Base-by-base conservation (phyloP, 30 jellyfish, hydroid and myxozoan species). In the Pelagia noctiluca region DNA sequence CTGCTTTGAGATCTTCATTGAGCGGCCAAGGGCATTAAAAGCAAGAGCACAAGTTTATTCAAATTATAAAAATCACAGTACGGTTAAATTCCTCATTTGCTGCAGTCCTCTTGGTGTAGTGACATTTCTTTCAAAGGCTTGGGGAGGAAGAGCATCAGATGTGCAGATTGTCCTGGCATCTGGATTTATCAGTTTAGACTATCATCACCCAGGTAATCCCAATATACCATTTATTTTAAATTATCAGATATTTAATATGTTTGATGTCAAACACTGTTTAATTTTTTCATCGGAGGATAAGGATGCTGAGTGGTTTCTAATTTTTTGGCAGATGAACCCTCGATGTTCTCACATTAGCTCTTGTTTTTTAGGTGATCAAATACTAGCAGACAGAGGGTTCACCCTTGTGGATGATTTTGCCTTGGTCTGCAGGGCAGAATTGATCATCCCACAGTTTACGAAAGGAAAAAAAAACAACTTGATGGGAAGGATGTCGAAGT, bases 101-200 rank as follows among this genome's bases (percentile, higher is more conserved):
- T 63, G 63, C n/a, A 77, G 50, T 21, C 96, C 88, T 1, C 61
- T 65, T 16, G 96, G 96, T 0, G 95, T 89, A 16, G 21, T 76
- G 2, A 77, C 87, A 5, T 87, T 63, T 87, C 11, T 87, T n/a
- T 77, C 88, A 1, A 30, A 22, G 2, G 87, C 63, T 0, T 87
- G 81, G 86, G 96, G 96, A 35, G 88, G 96, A 28, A 66, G 87
- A 31, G 82, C 30, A 30, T 23, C 95, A 1, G 92, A 87, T 52
- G 60, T 35, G 19, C 89, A 87, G 46, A 64, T 78, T 47, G 96
- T 87, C 0, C 60, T 33, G 23, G 69, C 35, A 26, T 85, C 95
- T 1, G 90, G 84, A 0, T 85, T 74, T 61, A 75, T 75, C 0
- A 46, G 75, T 34, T 0, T n/a, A 0, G 31, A 75, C 1, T 75